Base-by-base conservation (phyloP, 2,888 invertebrate species). In the Perizoma flavofasciatum region DNA sequence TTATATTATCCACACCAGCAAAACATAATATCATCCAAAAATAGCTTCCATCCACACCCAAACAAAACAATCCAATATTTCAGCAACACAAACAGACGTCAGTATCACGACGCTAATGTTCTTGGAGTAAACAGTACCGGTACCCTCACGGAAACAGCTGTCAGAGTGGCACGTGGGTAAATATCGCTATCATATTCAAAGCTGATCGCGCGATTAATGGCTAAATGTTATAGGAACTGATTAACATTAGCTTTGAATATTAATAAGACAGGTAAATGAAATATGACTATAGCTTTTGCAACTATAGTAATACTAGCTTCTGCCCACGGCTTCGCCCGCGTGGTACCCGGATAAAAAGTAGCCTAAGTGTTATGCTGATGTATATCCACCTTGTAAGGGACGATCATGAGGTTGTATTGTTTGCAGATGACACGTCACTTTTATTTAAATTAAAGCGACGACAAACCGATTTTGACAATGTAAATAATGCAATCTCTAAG, bases 1-100 rank as follows among this genome's bases (percentile, higher is more conserved):
- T 46, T 44, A 9, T 43, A 8, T 43, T n/a, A 43, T 43, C 22
- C 41, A 10, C n/a, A 43, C 4, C 41, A n/a, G 5, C 35, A 44
- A 46, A n/a, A 41, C 11, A 37, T 33, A 48, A 48, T 37, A 37
- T 4, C 48, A 48, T 8, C 11, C 7, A 7, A 49, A 11, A 39
- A 49, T 39, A 22, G 49, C 22, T 40, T 8, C 40, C 2, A 47
- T 43, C 10, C 41, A n/a, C 53, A 54, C 53, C 52, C 37, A 48
- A 39, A 57, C 45, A 33, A 56, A 37, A 40, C 48, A 50, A 54
- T 46, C 54, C 11, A 46, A 10, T 57, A 48, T 58, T 61, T 58
- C 51, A 62, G 55, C 58, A 57, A 55, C 35, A 54, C 51, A 58
- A 61, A 61, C 61, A 61, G 54, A 57, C 41, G 60, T 56, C 55